Percentiles rank a stretch among this genome's conserved stretches.
Evolutionary conservation across 1,140 invertebrate species (phyloP).

Genomic region (Bombus superbus): DNA sequence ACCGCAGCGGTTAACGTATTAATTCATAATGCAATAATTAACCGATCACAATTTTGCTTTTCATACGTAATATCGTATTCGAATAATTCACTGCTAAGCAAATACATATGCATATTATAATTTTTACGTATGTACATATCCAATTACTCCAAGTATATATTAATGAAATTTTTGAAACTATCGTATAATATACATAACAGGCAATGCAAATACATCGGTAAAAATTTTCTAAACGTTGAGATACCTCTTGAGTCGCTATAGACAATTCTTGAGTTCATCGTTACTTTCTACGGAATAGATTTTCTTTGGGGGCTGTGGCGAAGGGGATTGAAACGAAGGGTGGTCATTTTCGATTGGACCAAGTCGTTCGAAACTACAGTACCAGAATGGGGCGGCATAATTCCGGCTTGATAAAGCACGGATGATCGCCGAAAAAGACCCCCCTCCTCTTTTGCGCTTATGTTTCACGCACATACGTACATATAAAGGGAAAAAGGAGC

Average conservation of each 20-base stretch:
- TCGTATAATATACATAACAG: too few relatives aligned
- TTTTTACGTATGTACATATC: too few relatives aligned
- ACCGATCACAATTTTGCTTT: too few relatives aligned
- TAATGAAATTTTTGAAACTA: too few relatives aligned
- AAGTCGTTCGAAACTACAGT: slow-evolving; percentile 69
- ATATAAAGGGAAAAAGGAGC: slow-evolving; percentile 12
- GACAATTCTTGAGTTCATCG: background rate
- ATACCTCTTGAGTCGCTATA: background rate
- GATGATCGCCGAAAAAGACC: slow-evolving; percentile 70
- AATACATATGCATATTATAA: too few relatives aligned
- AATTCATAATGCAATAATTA: too few relatives aligned
- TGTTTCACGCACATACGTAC: background rate
- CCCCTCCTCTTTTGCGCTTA: slow-evolving; percentile 5
- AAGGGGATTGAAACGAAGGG: background rate
- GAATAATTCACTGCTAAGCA: too few relatives aligned
- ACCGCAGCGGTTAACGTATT: too few relatives aligned
- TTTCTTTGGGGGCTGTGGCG: slow-evolving; percentile 29
- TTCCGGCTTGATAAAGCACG: slow-evolving; percentile 69
- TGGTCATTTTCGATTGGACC: slow-evolving; percentile 57
- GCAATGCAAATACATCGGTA: too few relatives aligned
- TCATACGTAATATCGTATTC: too few relatives aligned
- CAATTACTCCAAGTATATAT: too few relatives aligned
- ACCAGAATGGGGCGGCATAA: slow-evolving; percentile 64
- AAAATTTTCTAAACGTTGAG: too few relatives aligned
- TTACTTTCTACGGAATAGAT: slow-evolving; percentile 51